phyloP scores from a whole-genome alignment of 2,888 invertebrate genomes.

The Cosmorhoe ocellata region DNA sequence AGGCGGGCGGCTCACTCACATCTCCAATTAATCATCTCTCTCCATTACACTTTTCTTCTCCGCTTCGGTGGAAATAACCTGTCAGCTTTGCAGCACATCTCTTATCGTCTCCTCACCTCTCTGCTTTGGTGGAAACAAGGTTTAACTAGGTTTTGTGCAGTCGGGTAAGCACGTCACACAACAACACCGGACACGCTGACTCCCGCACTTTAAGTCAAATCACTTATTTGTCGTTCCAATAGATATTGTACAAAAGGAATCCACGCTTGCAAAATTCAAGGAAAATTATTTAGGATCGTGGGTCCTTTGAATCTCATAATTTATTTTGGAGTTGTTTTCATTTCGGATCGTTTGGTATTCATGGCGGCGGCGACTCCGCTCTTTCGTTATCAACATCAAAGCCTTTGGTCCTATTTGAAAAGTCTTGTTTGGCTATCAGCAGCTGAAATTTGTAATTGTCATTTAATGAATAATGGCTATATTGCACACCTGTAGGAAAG shows the following conservation, averaged over 20 bases:
- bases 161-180: too few relatives aligned
- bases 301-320: slow-evolving; percentile 19
- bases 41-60: too few relatives aligned
- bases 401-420: not conserved
- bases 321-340: slow-evolving; percentile 26
- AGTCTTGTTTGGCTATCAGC: not conserved
- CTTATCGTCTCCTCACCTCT: too few relatives aligned
- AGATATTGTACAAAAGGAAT: slow-evolving; percentile 10
- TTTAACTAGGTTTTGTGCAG: too few relatives aligned
- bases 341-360: slow-evolving; percentile 24
- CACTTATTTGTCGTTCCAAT: not conserved
- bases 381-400: slow-evolving; percentile 12
- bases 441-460: not conserved
- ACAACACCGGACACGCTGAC: too few relatives aligned
- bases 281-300: slow-evolving; percentile 6
- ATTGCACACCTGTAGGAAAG: too few relatives aligned
- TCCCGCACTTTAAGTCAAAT: not conserved
- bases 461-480: not conserved
- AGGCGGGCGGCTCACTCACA: too few relatives aligned
- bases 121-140: too few relatives aligned
- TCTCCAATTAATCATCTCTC: too few relatives aligned
- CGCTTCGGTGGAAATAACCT: too few relatives aligned
- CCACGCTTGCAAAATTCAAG: slow-evolving; percentile 7
- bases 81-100: too few relatives aligned
- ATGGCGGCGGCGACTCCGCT: slow-evolving; percentile 7